Conservation (phyloP, 2,113 vertebrate genomes). For the Coptodon bakossiorum region DNA sequence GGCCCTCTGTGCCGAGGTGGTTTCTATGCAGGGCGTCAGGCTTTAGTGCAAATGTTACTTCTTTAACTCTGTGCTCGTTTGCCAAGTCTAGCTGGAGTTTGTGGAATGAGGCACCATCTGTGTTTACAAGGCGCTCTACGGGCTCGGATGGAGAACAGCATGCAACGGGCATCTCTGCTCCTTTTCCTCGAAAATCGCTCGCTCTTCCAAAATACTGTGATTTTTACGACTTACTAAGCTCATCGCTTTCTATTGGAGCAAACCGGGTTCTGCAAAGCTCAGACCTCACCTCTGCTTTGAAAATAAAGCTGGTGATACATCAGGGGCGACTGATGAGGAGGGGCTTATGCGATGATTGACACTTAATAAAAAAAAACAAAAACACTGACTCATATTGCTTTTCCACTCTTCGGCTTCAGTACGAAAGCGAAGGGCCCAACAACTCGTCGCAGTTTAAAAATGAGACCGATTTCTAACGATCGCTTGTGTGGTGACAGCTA, state of each 20-base stretch:
- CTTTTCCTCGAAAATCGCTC: background rate
- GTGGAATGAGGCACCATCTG: constrained; percentile 32
- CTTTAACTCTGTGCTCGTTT: constrained; percentile 13
- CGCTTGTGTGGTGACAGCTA: constrained; percentile 15
- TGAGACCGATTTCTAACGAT: constrained; percentile 30
- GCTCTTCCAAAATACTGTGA: background rate
- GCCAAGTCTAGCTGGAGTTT: constrained; percentile 35
- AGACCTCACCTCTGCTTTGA: constrained; percentile 44
- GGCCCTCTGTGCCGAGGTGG: constrained; percentile 7
- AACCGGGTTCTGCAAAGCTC: constrained; percentile 16
- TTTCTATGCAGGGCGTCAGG: constrained; percentile 41
- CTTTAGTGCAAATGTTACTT: constrained; percentile 66
- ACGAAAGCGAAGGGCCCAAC: constrained; percentile 44
- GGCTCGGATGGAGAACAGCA: constrained; percentile 17
- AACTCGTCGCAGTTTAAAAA: constrained; percentile 49
- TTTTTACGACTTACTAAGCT: background rate
- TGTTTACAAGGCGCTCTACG: constrained; percentile 18
- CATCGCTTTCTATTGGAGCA: background rate
- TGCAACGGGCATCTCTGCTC: background rate
- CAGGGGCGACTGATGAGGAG: background rate
- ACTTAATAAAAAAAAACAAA: background rate
- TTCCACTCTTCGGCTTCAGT: constrained; percentile 35
- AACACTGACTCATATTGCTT: constrained; percentile 65
- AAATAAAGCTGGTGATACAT: constrained; percentile 58
- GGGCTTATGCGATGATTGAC: background rate